phyloP scores from a whole-genome alignment of 2,113 vertebrate species.

The Oreochromis tanganicae region DNA sequence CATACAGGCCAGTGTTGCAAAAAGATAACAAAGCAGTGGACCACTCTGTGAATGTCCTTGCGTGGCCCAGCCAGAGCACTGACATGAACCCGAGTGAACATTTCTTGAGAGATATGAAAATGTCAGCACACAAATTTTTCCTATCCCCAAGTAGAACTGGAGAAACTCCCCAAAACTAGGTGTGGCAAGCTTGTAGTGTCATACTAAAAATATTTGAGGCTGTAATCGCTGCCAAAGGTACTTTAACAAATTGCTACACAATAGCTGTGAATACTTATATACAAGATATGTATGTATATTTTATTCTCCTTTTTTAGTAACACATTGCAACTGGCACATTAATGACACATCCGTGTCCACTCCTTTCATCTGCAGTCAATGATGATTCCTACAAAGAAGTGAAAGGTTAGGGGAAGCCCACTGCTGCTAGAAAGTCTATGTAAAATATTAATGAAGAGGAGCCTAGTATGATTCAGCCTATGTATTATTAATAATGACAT shows the following conservation, averaged over 20 bases:
- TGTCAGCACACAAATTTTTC: neutral
- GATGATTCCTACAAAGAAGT: neutral
- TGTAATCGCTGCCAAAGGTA: neutral
- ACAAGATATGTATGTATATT: neutral
- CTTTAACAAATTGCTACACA: neutral
- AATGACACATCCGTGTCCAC: neutral
- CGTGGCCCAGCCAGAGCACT: neutral
- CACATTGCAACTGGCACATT: neutral
- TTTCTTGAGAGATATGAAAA: neutral
- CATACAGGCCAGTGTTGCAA: neutral
- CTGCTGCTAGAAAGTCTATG: constrained; percentile 26
- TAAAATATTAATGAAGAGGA: constrained; percentile 52
- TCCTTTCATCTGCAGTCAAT: constrained; percentile 23
- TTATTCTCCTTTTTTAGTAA: neutral
- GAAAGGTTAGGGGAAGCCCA: constrained; percentile 46
- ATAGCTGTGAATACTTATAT: neutral
- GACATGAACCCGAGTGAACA: neutral
- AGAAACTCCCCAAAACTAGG: neutral
- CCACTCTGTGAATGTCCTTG: neutral
- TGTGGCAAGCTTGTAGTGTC: neutral
- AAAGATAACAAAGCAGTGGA: neutral
- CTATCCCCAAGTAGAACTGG: neutral
- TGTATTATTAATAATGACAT: constrained; percentile 41
- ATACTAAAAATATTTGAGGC: neutral
- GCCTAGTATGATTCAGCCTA: constrained; percentile 8